These are phyloP conservation scores for Magallana gigas DNA, from an alignment of 1,140 invertebrate species.

Conservation along the genomic window DNA sequence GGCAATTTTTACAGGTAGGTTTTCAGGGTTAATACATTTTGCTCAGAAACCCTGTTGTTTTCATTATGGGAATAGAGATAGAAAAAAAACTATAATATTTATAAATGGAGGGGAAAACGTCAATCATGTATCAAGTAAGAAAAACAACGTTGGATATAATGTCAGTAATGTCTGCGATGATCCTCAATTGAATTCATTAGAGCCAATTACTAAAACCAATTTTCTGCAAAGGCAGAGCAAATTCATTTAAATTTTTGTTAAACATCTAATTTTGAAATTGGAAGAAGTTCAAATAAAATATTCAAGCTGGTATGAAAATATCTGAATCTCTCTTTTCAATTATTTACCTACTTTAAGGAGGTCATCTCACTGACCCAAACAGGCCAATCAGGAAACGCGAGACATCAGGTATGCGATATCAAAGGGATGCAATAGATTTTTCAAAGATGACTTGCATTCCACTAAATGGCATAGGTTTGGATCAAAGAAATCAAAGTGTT, in stretches of 20 bases:
- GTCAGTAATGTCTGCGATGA: too few species aligned
- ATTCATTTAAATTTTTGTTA: neutral
- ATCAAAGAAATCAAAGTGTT: conserved; percentile 5
- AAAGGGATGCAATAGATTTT: conserved; percentile 24
- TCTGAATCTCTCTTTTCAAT: conserved; percentile 29
- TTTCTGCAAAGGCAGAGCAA: neutral
- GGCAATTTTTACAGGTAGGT: too few species aligned
- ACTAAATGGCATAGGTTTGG: conserved; percentile 5
- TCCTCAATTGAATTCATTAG: too few species aligned
- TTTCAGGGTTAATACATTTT: too few species aligned
- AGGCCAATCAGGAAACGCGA: conserved; percentile 31
- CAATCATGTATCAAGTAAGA: too few species aligned
- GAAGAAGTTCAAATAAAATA: conserved; percentile 26
- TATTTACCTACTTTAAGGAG: conserved; percentile 2
- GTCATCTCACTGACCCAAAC: conserved; percentile 29
- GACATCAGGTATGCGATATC: conserved; percentile 24
- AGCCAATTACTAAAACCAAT: neutral
- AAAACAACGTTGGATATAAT: too few species aligned
- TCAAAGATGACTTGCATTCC: conserved; percentile 6
- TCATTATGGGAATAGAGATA: too few species aligned
- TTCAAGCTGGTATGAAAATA: conserved; percentile 34
- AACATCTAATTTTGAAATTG: neutral
- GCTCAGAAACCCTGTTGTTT: too few species aligned
- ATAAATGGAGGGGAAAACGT: too few species aligned
- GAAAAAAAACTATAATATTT: too few species aligned